phyloP scores from a whole-genome alignment of 2,113 vertebrate species.

The Alethe diademata region DNA sequence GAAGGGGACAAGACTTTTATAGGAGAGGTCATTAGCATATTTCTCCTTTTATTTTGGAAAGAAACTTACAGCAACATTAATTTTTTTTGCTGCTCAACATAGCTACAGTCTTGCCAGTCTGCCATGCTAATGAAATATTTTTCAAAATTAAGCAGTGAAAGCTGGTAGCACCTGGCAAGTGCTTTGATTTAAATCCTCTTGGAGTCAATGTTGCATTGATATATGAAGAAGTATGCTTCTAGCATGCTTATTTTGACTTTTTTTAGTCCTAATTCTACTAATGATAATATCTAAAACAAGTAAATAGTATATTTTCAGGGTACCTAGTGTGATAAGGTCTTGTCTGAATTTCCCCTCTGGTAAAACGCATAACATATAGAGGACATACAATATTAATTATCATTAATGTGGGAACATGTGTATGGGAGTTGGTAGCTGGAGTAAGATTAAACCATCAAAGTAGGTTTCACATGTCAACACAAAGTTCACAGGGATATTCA shows the following conservation, averaged over 20 bases:
- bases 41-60: background rate
- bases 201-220: slow-evolving; percentile 11
- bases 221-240: background rate
- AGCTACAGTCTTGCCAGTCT: background rate
- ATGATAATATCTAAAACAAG: background rate
- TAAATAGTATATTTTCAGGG: background rate
- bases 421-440: background rate
- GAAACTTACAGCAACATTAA: background rate
- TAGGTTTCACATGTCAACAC: background rate
- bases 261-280: background rate
- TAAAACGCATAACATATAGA: background rate
- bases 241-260: slow-evolving; percentile 6
- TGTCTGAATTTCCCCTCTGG: background rate
- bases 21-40: background rate
- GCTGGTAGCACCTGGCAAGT: background rate
- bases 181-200: slow-evolving; percentile 44
- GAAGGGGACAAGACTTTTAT: background rate
- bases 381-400: background rate
- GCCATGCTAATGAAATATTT: slow-evolving; percentile 20
- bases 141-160: slow-evolving; percentile 30
- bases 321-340: background rate
- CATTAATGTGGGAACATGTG: background rate
- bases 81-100: background rate
- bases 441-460: background rate
- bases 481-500: background rate